A percentile compares a stretch with the other conserved stretches of the same genome.
phyloP scores from a whole-genome alignment of 1,140 invertebrate species.

The Ectropis grisescens region DNA sequence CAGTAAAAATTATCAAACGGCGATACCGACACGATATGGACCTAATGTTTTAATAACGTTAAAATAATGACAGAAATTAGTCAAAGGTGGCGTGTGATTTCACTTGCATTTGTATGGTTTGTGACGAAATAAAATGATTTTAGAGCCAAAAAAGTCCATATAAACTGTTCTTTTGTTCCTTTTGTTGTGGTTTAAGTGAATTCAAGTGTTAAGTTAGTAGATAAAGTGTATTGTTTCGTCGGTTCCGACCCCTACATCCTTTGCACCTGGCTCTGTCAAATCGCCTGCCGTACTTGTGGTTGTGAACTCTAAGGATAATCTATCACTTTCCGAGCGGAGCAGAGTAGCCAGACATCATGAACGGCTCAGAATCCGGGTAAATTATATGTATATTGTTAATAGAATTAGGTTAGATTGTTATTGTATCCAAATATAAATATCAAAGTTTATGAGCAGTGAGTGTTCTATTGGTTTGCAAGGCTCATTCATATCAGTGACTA shows the following conservation, averaged over 20 bases:
- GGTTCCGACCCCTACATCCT: slow-evolving; percentile 17
- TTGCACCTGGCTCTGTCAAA: slow-evolving; percentile 34
- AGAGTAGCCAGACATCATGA: slow-evolving; percentile 70
- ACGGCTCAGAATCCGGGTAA: slow-evolving; percentile 86
- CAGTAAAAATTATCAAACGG: slow-evolving; percentile 35
- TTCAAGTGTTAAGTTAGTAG: slow-evolving; percentile 29
- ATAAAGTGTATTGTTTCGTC: slow-evolving; percentile 26
- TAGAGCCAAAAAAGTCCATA: slow-evolving; percentile 34
- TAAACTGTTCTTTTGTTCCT: slow-evolving; percentile 46
- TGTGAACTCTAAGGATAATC: slow-evolving; percentile 17
- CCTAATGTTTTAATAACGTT: slow-evolving; percentile 25
- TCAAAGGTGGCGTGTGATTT: slow-evolving; percentile 62
- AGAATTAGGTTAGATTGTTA: slow-evolving; percentile 5
- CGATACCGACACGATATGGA: slow-evolving; percentile 20
- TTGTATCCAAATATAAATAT: too few relatives aligned
- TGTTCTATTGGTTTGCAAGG: too few relatives aligned
- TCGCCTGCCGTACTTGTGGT: too few relatives aligned
- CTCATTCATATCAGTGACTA: too few relatives aligned
- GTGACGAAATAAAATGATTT: slow-evolving; percentile 60
- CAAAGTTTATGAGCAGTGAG: too few relatives aligned
- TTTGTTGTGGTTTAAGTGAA: slow-evolving; percentile 45
- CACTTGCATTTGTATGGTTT: slow-evolving; percentile 66
- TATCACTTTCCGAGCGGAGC: slow-evolving; percentile 15
- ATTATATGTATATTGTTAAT: slow-evolving; percentile 11
- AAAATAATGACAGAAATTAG: slow-evolving; percentile 62